These are phyloP conservation scores for Corapipo altera DNA, from an alignment of 2,113 vertebrate species.

Conservation along the genomic window DNA sequence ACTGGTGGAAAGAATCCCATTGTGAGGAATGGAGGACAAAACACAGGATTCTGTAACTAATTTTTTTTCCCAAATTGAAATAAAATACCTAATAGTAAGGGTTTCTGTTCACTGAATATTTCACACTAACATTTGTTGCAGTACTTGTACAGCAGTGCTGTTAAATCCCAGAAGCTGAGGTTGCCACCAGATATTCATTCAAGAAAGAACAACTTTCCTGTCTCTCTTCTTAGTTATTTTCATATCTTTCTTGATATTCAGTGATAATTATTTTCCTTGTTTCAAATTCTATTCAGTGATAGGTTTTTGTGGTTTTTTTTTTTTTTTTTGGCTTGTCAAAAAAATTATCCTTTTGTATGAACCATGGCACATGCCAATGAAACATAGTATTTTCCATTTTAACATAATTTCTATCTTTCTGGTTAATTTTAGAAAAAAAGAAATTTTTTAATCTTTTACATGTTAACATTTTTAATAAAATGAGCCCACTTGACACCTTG, in stretches of 20 bases:
- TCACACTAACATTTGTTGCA: not conserved
- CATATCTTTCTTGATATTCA: not conserved
- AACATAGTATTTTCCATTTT: not conserved
- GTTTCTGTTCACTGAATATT: not conserved
- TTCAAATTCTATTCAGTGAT: not conserved
- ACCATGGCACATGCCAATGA: accelerated
- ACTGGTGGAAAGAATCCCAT: not conserved
- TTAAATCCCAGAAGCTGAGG: not conserved
- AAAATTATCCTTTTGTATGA: not conserved
- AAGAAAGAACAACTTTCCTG: not conserved
- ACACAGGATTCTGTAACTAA: too few relatives aligned
- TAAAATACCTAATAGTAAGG: not conserved
- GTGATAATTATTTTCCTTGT: not conserved
- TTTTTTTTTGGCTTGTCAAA: not conserved
- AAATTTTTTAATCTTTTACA: not conserved
- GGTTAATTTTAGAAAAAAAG: not conserved
- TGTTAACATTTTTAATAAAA: not conserved
- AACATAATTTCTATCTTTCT: not conserved
- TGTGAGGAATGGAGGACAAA: not conserved
- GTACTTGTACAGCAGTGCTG: accelerated
- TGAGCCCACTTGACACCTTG: not conserved
- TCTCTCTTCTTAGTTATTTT: not conserved
- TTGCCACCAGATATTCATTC: not conserved
- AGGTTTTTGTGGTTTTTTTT: not conserved
- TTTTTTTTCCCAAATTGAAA: not conserved